Base-by-base conservation (phyloP, 1,140 invertebrate genomes). In the Lepidurus packardi region DNA sequence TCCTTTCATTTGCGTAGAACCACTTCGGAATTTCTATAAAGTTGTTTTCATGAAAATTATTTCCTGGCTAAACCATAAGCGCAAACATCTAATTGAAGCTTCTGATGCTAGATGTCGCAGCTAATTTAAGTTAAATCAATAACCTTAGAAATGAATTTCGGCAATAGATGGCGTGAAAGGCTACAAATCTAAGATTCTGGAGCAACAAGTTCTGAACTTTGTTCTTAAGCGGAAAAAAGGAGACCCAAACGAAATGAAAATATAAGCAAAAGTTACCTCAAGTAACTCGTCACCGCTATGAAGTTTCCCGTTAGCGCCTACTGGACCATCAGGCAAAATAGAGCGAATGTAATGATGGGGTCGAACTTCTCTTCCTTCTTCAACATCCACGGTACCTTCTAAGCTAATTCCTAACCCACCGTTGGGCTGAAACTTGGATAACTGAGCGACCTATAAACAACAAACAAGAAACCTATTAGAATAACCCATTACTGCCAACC, bases 311-410 rank as follows among this genome's bases (percentile, higher is more conserved):
- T 95, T 95, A 74, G 92, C 89, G 24, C 96, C 96, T 0, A 98
- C 96, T 0, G 97, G 96, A 11, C 97, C 97, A 85, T 98, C 94
- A 45, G 93, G 92, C 81, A 98, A 86, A 81, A 98, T 95, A 42
- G 94, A 95, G 80, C 94, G 89, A 82, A 97, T 96, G 84, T 97
- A 97, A 86, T 97, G 93, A 89, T 98, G 92, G 74, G 95, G 92
- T 81, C 95, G 88, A 78, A 97, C 92, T 89, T 97, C 93, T 76
- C 80, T 88, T 4, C 94, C 95, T 80, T 95, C 93, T 84, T 96
- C 94, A 47, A 97, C 93, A 83, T 97, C 95, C 24, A 97, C 97
- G 0, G 97, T 99, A 74, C 97, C 97, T 85, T 99, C 97, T 75
- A 98, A 87, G 78, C 94, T 96, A 80, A 99, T 98, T 9, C 97